A percentile compares a stretch with the other conserved stretches of the same genome.
These are phyloP conservation scores for Muraenolepis orangiensis DNA, from an alignment of 2,797 vertebrate genomes.

Conservation along the genomic window DNA sequence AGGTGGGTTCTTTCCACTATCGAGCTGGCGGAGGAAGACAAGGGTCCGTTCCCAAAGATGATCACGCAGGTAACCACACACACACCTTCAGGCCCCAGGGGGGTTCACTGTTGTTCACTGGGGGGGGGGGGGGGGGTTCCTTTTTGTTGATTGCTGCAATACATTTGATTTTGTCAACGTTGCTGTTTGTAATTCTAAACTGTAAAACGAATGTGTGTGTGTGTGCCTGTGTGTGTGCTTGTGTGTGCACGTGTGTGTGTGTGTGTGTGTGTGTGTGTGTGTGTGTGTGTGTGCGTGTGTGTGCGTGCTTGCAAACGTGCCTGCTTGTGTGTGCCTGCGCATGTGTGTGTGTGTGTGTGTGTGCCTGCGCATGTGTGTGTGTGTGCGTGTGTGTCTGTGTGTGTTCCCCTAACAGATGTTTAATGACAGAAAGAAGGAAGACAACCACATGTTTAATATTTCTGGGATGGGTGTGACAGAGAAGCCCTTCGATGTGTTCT, in stretches of 20 bases:
- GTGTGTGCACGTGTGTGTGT: conserved; percentile 19
- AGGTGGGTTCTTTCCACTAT: conserved; percentile 82
- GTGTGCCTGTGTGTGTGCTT: not conserved
- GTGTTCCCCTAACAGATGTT: conserved; percentile 68
- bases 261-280: not conserved
- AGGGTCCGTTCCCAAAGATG: conserved; percentile 64
- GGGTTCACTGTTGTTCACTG: not conserved
- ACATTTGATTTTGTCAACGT: not conserved
- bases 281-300: conserved; percentile 5
- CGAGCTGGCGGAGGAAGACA: conserved; percentile 74
- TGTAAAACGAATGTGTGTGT: conserved; percentile 13
- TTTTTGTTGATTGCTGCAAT: not conserved
- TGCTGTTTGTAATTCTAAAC: not conserved
- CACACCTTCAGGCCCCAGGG: too few relatives aligned
- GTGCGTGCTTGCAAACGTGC: too few relatives aligned
- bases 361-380: conserved; percentile 15
- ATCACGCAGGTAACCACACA: conserved; percentile 56
- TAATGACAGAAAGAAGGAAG: conserved; percentile 48
- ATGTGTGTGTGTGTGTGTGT: conserved; percentile 6
- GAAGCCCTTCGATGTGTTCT: conserved; percentile 67
- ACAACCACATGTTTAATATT: conserved; percentile 58
- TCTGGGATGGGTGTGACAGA: conserved; percentile 69
- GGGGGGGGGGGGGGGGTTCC: too few relatives aligned
- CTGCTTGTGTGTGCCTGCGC: conserved; percentile 19
- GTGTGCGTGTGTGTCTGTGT: conserved; percentile 1